Evolutionary conservation across 2,888 invertebrate genomes (phyloP).

Genomic region (Calameuta idolon): DNA sequence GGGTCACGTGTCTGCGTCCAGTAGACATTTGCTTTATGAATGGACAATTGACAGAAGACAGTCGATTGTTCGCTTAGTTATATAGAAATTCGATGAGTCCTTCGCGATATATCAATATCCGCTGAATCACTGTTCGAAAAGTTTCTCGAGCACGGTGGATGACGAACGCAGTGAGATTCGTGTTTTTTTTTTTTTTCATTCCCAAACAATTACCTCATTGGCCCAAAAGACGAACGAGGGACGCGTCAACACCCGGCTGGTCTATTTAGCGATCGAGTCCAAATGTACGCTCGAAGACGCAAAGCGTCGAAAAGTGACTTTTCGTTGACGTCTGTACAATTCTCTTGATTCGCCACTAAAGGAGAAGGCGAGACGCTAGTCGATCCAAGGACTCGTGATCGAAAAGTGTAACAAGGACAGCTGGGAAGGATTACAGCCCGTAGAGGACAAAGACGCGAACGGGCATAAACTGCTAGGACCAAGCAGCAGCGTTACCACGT

Average conservation of each 20-base stretch:
- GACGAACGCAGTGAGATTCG: not conserved
- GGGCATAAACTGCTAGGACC: not conserved
- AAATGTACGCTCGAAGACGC: too few relatives aligned
- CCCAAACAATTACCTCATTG: not conserved
- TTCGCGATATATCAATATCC: not conserved
- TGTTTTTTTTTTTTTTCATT: not conserved
- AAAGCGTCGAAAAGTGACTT: not conserved
- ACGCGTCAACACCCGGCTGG: too few relatives aligned
- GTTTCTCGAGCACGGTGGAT: not conserved
- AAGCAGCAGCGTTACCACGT: not conserved
- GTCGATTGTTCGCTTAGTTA: not conserved
- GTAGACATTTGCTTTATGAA: slow-evolving; percentile 10
- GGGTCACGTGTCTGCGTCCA: not conserved
- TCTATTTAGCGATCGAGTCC: too few relatives aligned
- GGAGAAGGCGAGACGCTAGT: not conserved
- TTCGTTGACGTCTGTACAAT: not conserved
- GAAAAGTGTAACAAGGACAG: not conserved
- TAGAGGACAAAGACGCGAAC: not conserved
- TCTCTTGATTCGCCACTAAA: not conserved
- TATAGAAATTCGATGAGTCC: not conserved
- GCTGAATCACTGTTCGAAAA: not conserved
- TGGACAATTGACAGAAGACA: slow-evolving; percentile 4
- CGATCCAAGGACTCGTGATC: not conserved
- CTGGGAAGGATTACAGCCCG: not conserved
- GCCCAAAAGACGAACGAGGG: too few relatives aligned